Evolutionary conservation across 2,113 vertebrate species (phyloP), one percentile per base, ranked within the genome.

Genomic region (Cygnus buccinator): DNA sequence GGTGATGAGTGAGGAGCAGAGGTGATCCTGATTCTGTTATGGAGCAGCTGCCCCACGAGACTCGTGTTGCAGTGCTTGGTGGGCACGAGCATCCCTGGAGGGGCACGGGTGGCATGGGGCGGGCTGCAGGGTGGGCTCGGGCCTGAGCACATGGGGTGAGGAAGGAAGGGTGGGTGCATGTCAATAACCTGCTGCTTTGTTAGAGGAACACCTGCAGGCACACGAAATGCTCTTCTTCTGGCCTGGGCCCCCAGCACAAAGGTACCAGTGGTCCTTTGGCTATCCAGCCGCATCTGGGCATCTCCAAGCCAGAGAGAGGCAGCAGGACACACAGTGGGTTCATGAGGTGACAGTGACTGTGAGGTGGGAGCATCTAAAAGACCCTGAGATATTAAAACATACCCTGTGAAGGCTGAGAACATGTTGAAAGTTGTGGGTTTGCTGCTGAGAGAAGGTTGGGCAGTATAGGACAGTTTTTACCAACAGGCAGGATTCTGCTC

Each of bases 251-350:
- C 73, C 55, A 22, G 0, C 3, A 20, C 55, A 55, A 54, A 33
- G 26, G 4, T 8, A 3, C 8, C 4, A 1, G 21, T 44, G 44
- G 8, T 26, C 13, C 41, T 74, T 57, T 67, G 65, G 29, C 43
- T 31, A 19, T 41, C n/a, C 44, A 76, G 35, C 31, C 81, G 21
- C 70, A 87, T 71, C 70, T 57, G 54, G 35, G 62, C 37, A 28
- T 35, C 61, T 71, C 46, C 35, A 26, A 19, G 12, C 7, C n/a
- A 33, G 41, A 29, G 13, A 84, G 29, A 33, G 21, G 35, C 1
- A 2, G n/a, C 9, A 41, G 61, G 18, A 65, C 1, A 1, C 6
- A 0, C 4, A 3, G 29, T 17, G 67, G 9, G 10, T 58, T 35
- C 41, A 3, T 48, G 41, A 67, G 20, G 11, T 39, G 26, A 55